Evolutionary conservation across 2,113 vertebrate genomes (phyloP).

Genomic region (Melanerpes formicivorus): DNA sequence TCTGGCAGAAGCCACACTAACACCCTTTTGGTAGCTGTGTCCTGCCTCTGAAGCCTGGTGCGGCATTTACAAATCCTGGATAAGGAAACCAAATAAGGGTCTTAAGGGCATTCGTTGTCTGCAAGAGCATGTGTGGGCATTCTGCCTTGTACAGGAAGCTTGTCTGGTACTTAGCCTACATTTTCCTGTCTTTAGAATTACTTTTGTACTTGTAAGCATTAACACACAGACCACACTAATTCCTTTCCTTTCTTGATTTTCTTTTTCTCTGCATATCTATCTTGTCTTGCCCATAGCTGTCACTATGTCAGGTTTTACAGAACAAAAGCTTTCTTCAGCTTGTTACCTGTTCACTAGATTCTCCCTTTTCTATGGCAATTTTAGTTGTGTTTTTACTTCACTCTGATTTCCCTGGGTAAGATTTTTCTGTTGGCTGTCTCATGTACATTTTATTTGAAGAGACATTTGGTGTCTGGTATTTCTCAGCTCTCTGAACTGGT

Average conservation of each 20-base stretch:
- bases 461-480: conserved; percentile 17
- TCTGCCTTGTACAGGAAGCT: not conserved
- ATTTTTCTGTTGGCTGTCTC: conserved; percentile 10
- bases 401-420: conserved; percentile 24
- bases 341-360: not conserved
- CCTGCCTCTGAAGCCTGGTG: not conserved
- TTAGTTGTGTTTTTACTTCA: conserved; percentile 19
- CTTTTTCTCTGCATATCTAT: not conserved
- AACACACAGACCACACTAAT: not conserved
- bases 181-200: not conserved
- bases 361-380: not conserved
- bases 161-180: not conserved
- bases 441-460: conserved; percentile 41
- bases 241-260: conserved; percentile 4
- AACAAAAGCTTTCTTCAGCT: not conserved
- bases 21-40: not conserved
- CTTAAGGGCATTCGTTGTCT: not conserved
- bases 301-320: not conserved
- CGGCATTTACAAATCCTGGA: not conserved
- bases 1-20: not conserved
- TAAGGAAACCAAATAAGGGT: not conserved
- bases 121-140: not conserved
- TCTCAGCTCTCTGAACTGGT: not conserved
- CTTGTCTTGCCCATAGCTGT: not conserved
- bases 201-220: not conserved